Base-by-base conservation (phyloP, 2,113 vertebrate species). In the Thinocorus orbignyianus region DNA sequence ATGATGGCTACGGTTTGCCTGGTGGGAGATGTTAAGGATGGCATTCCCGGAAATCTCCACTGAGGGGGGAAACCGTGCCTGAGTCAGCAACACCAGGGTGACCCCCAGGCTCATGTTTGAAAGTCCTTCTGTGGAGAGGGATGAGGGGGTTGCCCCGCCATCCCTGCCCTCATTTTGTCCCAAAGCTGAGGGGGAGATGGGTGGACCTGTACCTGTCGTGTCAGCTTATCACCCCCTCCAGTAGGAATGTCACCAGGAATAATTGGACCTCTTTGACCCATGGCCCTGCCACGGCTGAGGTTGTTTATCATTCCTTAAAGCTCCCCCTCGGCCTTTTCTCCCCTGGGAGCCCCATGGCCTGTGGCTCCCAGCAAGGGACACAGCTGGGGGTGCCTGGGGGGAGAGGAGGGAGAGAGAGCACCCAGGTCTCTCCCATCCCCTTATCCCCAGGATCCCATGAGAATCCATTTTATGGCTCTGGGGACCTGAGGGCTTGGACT, bases 31-130 rank as follows among this genome's bases (percentile, higher is more conserved):
- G 31, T 35, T 72, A 37, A 25, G 51, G 71, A 77, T 0, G 1
- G 73, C 62, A 70, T 96, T 94, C 96, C 95, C 61, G 88, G 95
- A 97, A 96, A 81, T 13, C 70, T 4, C 6, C 12, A n/a, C 58
- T 14, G 64, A n/a, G 7, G 30, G 35, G 25, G 14, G 61, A 28
- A 61, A 20, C 52, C 6, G 0, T 23, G 77, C 57, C 77, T 62
- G 81, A 93, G 81, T 58, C 84, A 83, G 88, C 81, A 77, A 2
- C 7, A 18, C 10, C 1, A 6, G 71, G 76, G 74, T 81, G 49
- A 90, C 58, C 70, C 66, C n/a, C 0, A 1, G 82, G 20, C 20
- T 72, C 4, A 4, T 33, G 35, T 5, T 80, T 64, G 5, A 15
- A 26, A 52, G 6, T 42, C 23, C 57, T 61, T 26, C 73, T 42